phyloP scores from a whole-genome alignment of 2,797 vertebrate genomes.

The Lagorchestes hirsutus region DNA sequence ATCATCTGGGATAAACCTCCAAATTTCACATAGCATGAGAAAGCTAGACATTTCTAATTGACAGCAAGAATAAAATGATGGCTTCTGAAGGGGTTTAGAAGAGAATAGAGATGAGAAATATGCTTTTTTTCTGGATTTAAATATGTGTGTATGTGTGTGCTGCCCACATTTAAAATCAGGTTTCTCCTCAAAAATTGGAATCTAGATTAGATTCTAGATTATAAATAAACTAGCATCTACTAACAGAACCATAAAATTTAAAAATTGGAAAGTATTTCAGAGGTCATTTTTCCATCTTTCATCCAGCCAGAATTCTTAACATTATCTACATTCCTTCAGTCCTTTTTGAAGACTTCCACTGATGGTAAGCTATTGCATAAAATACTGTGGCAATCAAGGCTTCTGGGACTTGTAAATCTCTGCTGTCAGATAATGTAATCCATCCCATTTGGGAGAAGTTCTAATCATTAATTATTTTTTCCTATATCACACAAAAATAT shows the following conservation, averaged over 20 bases:
- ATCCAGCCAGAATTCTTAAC: background rate
- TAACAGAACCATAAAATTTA: background rate
- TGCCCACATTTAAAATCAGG: conserved; percentile 11
- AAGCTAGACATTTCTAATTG: background rate
- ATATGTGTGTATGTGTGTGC: background rate
- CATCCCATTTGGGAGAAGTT: background rate
- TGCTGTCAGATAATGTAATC: background rate
- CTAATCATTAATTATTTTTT: background rate
- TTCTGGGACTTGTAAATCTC: background rate
- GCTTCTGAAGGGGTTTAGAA: background rate
- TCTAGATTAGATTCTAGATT: conserved; percentile 43
- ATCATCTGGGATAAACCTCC: background rate
- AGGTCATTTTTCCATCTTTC: background rate
- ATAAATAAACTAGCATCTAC: background rate
- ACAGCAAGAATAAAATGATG: background rate
- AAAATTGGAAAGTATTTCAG: background rate
- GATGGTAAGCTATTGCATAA: background rate
- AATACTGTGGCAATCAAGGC: background rate
- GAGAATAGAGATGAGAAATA: background rate
- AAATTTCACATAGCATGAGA: conserved; percentile 15
- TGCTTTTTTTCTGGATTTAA: background rate
- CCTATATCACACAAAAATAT: background rate
- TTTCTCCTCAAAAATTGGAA: conserved; percentile 32
- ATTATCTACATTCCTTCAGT: background rate
- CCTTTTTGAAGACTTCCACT: background rate